Evolutionary conservation across 2,113 vertebrate genomes (phyloP), one percentile per base, ranked within the genome.

Genomic region (Istiophorus platypterus): DNA sequence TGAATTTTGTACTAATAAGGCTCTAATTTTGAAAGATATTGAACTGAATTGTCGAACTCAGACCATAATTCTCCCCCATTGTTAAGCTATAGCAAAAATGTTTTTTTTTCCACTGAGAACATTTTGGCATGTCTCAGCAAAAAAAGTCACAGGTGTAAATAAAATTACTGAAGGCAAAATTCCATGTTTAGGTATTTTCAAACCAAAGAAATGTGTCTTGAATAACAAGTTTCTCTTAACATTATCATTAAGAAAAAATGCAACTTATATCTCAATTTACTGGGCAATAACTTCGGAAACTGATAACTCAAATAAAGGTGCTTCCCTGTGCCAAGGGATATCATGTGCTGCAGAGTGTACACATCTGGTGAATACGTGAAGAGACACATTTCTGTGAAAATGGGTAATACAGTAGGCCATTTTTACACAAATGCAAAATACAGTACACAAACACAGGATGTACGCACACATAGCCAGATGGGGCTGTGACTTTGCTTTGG

Each of bases 391-490:
- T 78, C 65, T 64, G 76, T 62, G 80, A 83, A 80, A 87, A 87
- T 85, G 77, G 80, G 85, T 84, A 77, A 66, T 89, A 73, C 81
- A 80, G 85, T 87, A 81, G 76, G 84, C 88, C 81, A 73, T 88
- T 91, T 84, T 81, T 85, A 87, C 69, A 86, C 85, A 89, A 82
- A 89, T 57, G 80, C 65, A 72, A 79, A 83, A 82, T 82, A 89
- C 87, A 80, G 74, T 86, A 91, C 90, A 90, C 90, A 89, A 84
- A 83, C 22, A 15, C 78, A 86, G 80, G 85, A 89, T 34, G 29
- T 74, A 78, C 26, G 62, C 84, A 88, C 79, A 85, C 89, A 87
- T 14, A 74, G 88, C 82, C 93, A 93, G 91, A 92, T 92, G 91
- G 91, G 89, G 64, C 86, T 68, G 78, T 80, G 85, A 80, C 81